phyloP scores from a whole-genome alignment of 2,888 invertebrate genomes.

The Antheraea yamamai region DNA sequence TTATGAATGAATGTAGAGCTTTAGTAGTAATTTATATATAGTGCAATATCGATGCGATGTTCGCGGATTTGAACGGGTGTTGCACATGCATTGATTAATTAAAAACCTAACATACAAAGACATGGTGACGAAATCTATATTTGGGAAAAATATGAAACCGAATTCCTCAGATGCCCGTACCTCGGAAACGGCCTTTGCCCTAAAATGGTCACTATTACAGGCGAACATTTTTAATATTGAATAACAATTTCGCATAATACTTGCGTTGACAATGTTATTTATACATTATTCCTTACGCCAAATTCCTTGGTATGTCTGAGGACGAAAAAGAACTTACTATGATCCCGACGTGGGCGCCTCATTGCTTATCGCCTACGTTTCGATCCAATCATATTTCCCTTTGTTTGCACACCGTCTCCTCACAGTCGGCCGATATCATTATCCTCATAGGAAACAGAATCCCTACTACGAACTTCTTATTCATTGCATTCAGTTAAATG shows the following conservation, averaged over 20 bases:
- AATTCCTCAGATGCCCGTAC: too few relatives aligned
- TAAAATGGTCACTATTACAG: too few relatives aligned
- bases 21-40: too few relatives aligned
- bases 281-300: neutral
- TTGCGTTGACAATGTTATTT: neutral
- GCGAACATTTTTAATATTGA: neutral
- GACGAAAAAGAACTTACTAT: neutral
- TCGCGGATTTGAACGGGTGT: too few relatives aligned
- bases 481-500: neutral
- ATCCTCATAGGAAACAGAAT: slow-evolving; percentile 37
- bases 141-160: too few relatives aligned
- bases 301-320: neutral
- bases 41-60: too few relatives aligned
- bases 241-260: neutral
- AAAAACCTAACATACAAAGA: too few relatives aligned
- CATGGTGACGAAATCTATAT: too few relatives aligned
- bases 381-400: slow-evolving; percentile 68
- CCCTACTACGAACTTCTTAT: slow-evolving; percentile 27
- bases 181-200: too few relatives aligned
- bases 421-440: slow-evolving; percentile 53
- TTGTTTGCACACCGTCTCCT: slow-evolving; percentile 68
- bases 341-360: slow-evolving; percentile 40
- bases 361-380: slow-evolving; percentile 39
- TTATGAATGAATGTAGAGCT: too few relatives aligned
- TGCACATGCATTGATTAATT: too few relatives aligned